Evolutionary conservation across 2,113 vertebrate genomes (phyloP), one percentile per base, ranked within the genome.

Genomic region (Amblyornis subalaris): DNA sequence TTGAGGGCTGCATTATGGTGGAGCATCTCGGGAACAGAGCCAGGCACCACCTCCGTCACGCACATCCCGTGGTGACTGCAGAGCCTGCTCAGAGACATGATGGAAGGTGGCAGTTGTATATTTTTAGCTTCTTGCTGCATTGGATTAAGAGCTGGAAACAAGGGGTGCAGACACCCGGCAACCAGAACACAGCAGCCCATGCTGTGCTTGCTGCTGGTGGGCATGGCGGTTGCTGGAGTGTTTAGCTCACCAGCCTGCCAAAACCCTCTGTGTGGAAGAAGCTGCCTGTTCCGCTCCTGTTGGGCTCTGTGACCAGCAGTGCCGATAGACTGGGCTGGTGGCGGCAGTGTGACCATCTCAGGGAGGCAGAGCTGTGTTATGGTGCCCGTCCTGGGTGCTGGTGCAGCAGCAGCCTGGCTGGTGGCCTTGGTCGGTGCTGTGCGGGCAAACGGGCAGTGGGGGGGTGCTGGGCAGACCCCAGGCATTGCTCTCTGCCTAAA

Each of bases 71-170:
- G 89, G 58, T 2, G 65, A 86, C 72, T 58, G 89, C 81, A 20
- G 80, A 88, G 89, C 35, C 77, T 78, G 80, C 73, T 95, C 2
- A 0, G 54, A 90, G 83, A 77, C 83, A 44, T 58, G 76, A 89
- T 36, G 1, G 91, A 74, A 89, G 70, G 76, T 96, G 89, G 80
- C 87, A 93, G 65, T 87, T 62, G 65, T 15, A 9, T 96, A 94
- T 94, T 96, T 95, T 94, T 93, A 92, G 87, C 87, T 93, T 85
- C 84, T 91, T 93, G 53, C 85, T 94, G 93, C 87, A 85, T 82
- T 67, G 85, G 77, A 91, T 91, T 86, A 78, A 60, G 87, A 78
- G 73, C 84, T 94, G 94, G 76, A 74, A 87, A 48, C 0, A 3
- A 87, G 84, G 65, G 40, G 19, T 54, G 80, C 47, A 5, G 77